A percentile compares a stretch with the other conserved stretches of the same genome.
These are phyloP conservation scores for Corythornis cristatus DNA, from an alignment of 2,113 vertebrate species.

Conservation along the genomic window DNA sequence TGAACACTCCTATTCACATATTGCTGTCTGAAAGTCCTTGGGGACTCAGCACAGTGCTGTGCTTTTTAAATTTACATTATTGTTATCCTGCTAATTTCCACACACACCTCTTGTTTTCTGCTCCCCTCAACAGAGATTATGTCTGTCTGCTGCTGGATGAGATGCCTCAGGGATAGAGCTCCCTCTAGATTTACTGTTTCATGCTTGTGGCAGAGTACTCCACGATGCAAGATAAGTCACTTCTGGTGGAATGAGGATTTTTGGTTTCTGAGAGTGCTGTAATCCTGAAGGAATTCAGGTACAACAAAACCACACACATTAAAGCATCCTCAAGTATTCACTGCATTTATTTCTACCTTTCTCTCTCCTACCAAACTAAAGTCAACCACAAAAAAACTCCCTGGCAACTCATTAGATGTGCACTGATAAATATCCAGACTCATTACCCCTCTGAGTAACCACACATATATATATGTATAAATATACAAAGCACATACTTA, in stretches of 20 bases:
- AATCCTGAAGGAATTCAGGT: not conserved
- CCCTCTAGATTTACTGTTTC: not conserved
- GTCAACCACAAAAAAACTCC: not conserved
- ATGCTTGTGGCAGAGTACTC: not conserved
- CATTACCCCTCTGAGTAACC: not conserved
- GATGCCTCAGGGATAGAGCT: not conserved
- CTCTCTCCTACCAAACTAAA: not conserved
- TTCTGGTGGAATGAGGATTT: not conserved
- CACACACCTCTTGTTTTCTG: not conserved
- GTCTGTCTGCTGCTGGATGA: not conserved
- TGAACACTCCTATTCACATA: not conserved
- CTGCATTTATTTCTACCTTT: not conserved
- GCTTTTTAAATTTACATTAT: not conserved
- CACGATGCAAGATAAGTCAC: not conserved
- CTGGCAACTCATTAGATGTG: not conserved
- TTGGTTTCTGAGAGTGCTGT: not conserved
- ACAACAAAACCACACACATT: not conserved
- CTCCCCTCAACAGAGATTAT: not conserved
- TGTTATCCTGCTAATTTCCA: not conserved
- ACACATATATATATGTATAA: not conserved
- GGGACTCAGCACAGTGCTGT: not conserved
- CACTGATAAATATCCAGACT: not conserved
- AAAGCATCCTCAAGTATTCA: not conserved
- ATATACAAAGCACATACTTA: not conserved
- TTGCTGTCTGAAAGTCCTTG: not conserved